Evolutionary conservation across 2,888 invertebrate genomes (phyloP).

Genomic region (Clunio marinus): DNA sequence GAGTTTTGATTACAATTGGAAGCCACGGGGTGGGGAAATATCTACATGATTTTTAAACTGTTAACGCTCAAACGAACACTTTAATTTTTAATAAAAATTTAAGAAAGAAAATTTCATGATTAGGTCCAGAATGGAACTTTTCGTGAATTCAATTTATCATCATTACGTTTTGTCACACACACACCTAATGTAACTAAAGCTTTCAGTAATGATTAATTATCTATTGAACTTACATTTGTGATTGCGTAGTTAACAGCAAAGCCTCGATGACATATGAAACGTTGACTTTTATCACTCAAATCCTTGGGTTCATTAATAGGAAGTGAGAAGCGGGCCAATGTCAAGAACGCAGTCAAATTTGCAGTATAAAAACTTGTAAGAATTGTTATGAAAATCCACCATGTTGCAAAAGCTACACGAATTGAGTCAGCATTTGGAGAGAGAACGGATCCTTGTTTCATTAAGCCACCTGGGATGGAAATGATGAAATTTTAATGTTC

Average conservation of each 20-base stretch:
- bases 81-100: too few relatives aligned
- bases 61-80: too few relatives aligned
- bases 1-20: slow-evolving; percentile 37
- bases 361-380: slow-evolving; percentile 87
- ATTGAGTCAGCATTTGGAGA: slow-evolving; percentile 66
- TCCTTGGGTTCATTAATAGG: slow-evolving; percentile 69
- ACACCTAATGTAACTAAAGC: not conserved
- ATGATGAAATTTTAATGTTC: not conserved
- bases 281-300: slow-evolving; percentile 58
- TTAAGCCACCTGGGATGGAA: slow-evolving; percentile 55
- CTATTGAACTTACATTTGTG: slow-evolving; percentile 53
- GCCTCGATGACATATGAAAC: slow-evolving; percentile 68
- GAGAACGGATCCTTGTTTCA: slow-evolving; percentile 80
- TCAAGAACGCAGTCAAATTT: slow-evolving; percentile 83
- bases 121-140: too few relatives aligned
- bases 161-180: not conserved
- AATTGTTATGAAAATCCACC: slow-evolving; percentile 85
- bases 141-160: too few relatives aligned
- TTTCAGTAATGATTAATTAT: not conserved
- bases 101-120: too few relatives aligned
- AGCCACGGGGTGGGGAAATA: too few relatives aligned
- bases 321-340: slow-evolving; percentile 76
- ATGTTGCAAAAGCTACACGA: slow-evolving; percentile 30
- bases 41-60: too few relatives aligned
- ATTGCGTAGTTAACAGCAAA: slow-evolving; percentile 65